Conservation (phyloP, 1,140 invertebrate species). For the Drosophila yakuba region DNA sequence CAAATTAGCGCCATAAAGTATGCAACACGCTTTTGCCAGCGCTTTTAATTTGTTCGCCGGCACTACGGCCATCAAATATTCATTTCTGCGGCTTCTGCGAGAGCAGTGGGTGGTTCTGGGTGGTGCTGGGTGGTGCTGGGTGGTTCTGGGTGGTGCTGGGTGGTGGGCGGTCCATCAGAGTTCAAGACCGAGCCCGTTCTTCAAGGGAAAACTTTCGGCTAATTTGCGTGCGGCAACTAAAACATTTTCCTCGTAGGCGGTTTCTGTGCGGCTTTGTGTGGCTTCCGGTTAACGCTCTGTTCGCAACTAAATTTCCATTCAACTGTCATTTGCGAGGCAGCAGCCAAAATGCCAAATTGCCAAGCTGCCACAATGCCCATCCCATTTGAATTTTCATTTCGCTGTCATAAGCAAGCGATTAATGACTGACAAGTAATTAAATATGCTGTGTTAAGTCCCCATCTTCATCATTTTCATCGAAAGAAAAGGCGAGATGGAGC, state of each 20-base stretch:
- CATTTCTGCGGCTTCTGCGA: slow-evolving; percentile 49
- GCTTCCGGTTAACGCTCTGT: slow-evolving; percentile 41
- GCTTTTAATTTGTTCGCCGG: slow-evolving; percentile 74
- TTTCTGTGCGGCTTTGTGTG: slow-evolving; percentile 23
- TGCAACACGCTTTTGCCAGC: slow-evolving; percentile 73
- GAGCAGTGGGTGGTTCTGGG: slow-evolving; percentile 4
- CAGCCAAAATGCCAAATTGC: no score
- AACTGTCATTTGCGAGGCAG: slow-evolving; percentile 69
- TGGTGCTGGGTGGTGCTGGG: no score
- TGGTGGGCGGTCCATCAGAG: slow-evolving; percentile 35
- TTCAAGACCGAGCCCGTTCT: slow-evolving; percentile 27
- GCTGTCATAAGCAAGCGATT: slow-evolving; percentile 55
- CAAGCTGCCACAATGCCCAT: background rate
- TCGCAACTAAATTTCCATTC: slow-evolving; percentile 70
- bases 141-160: background rate
- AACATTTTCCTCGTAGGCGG: slow-evolving; percentile 67
- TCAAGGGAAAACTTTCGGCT: slow-evolving; percentile 64
- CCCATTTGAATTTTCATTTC: slow-evolving; percentile 54
- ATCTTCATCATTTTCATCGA: background rate
- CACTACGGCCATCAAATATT: slow-evolving; percentile 71
- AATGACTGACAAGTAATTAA: slow-evolving; percentile 74
- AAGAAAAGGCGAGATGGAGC: background rate
- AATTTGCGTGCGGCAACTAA: slow-evolving; percentile 75
- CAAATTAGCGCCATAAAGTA: slow-evolving; percentile 81
- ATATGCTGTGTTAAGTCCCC: slow-evolving; percentile 24